Conservation (phyloP, 2,797 vertebrate species). For the Hippoglossus hippoglossus region DNA sequence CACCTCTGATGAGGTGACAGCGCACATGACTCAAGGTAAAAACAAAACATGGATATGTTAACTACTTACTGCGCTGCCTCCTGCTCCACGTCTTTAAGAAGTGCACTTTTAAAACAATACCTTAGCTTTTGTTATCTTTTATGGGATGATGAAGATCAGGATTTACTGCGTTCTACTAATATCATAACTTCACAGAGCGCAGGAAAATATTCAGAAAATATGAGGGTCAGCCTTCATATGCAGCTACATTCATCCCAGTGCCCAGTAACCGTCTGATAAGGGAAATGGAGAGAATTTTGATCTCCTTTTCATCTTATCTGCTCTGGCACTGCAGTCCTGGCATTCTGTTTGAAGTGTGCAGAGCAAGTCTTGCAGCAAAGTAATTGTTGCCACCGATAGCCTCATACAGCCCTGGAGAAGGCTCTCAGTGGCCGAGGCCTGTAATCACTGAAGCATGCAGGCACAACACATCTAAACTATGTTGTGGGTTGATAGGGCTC, state of each 20-base stretch:
- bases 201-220: conserved; percentile 28
- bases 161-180: conserved; percentile 21
- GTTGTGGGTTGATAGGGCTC: conserved; percentile 36
- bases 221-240: conserved; percentile 47
- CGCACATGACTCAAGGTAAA: conserved; percentile 25
- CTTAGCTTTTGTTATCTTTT: conserved; percentile 1
- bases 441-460: conserved; percentile 58
- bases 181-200: conserved; percentile 30
- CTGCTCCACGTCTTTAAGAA: conserved; percentile 4
- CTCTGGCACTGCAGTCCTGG: conserved; percentile 65
- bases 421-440: conserved; percentile 39
- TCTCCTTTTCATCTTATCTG: conserved; percentile 75
- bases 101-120: not conserved
- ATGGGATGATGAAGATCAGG: conserved; percentile 6
- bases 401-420: conserved; percentile 56
- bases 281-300: conserved; percentile 58
- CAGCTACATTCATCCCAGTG: conserved; percentile 43
- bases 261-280: conserved; percentile 60
- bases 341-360: conserved; percentile 76
- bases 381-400: conserved; percentile 65
- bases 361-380: conserved; percentile 61
- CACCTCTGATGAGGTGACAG: conserved; percentile 45
- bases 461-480: conserved; percentile 27
- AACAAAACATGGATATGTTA: conserved; percentile 37
- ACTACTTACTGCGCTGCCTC: conserved; percentile 18